Evolutionary conservation across 2,888 invertebrate genomes (phyloP).

Genomic region (Orthosia gracilis): DNA sequence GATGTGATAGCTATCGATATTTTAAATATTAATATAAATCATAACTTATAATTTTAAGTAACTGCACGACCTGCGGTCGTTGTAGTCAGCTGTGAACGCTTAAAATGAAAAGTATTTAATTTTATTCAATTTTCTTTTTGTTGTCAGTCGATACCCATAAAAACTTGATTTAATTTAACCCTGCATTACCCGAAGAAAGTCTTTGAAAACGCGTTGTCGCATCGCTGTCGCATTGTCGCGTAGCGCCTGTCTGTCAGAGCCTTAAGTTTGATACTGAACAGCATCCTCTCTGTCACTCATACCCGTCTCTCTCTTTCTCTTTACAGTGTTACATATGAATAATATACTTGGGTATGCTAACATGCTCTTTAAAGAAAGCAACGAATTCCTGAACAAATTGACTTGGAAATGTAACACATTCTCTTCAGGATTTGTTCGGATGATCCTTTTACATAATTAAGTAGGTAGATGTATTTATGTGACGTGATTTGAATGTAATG

Average conservation of each 20-base stretch:
- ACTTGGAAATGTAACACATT: constrained; percentile 58
- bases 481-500: constrained; percentile 25
- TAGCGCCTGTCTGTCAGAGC: background rate
- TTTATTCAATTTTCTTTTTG: too few relatives aligned
- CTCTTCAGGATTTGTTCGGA: constrained; percentile 50
- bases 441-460: constrained; percentile 70
- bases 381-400: constrained; percentile 67
- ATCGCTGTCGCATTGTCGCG: too few relatives aligned
- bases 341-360: constrained; percentile 36
- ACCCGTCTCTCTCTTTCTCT: background rate
- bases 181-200: background rate
- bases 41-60: too few relatives aligned
- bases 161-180: background rate
- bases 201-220: background rate
- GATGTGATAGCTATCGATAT: too few relatives aligned
- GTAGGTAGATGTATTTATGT: constrained; percentile 52
- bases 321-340: background rate
- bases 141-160: too few relatives aligned
- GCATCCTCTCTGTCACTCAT: background rate
- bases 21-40: too few relatives aligned
- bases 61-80: too few relatives aligned
- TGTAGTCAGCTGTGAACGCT: too few relatives aligned
- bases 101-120: too few relatives aligned
- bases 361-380: constrained; percentile 59
- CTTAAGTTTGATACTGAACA: background rate